Conservation (phyloP, 2,113 vertebrate species). For the Furnarius figulus region DNA sequence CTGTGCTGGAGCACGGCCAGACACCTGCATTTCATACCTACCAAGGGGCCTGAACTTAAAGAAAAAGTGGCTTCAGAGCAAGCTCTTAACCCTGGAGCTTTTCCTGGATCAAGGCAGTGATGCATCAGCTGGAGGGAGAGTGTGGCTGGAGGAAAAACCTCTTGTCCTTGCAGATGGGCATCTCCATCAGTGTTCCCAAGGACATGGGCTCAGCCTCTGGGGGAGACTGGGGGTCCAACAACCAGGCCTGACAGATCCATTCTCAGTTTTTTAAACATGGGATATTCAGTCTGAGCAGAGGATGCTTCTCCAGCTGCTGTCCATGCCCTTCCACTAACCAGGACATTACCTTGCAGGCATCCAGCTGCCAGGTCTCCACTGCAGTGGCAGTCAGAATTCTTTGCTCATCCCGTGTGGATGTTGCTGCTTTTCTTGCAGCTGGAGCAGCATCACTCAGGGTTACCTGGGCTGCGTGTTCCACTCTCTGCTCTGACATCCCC, state of each 20-base stretch:
- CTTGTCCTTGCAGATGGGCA: background rate
- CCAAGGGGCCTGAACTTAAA: background rate
- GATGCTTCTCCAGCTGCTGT: background rate
- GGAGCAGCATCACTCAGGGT: background rate
- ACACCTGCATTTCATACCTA: background rate
- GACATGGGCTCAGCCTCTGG: background rate
- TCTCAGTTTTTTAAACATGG: fast-evolving
- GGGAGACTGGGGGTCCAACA: background rate
- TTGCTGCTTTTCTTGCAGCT: background rate
- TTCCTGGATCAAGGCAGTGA: fast-evolving
- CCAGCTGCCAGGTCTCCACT: fast-evolving
- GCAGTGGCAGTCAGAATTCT: fast-evolving
- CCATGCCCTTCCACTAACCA: fast-evolving
- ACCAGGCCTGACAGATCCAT: background rate
- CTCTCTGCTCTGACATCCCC: background rate
- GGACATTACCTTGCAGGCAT: fast-evolving
- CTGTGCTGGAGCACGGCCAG: background rate
- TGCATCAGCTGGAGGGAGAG: background rate
- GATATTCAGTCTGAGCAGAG: background rate
- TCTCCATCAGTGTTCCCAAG: background rate
- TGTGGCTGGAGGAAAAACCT: background rate
- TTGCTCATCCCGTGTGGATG: fast-evolving
- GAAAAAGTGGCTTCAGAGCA: background rate
- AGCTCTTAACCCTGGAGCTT: background rate
- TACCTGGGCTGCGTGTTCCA: fast-evolving